A percentile compares a stretch with the other conserved stretches of the same genome.
These are phyloP conservation scores for Zaprionus bogoriensis DNA, from an alignment of 2,888 invertebrate genomes.

Conservation along the genomic window DNA sequence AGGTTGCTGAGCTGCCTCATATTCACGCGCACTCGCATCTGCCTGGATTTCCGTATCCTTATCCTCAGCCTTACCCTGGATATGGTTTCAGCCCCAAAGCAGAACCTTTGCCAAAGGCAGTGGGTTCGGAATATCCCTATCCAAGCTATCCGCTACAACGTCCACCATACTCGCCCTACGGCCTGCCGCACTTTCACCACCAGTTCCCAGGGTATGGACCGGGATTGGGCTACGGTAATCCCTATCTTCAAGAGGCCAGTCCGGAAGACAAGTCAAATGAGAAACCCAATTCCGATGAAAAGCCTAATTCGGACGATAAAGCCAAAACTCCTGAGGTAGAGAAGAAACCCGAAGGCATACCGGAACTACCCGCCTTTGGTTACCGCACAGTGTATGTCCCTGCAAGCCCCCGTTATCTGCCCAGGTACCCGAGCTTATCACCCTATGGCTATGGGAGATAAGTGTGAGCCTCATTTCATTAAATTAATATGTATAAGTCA, in stretches of 20 bases:
- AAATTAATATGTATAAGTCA: neutral
- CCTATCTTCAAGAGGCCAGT: neutral
- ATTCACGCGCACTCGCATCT: slow-evolving; percentile 4
- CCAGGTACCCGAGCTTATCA: slow-evolving; percentile 31
- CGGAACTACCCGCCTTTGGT: slow-evolving; percentile 24
- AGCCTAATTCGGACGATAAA: neutral
- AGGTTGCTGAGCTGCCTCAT: neutral
- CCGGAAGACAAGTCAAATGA: slow-evolving; percentile 3
- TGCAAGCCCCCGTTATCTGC: slow-evolving; percentile 27
- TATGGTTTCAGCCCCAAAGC: neutral
- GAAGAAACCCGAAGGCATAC: neutral
- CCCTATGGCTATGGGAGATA: slow-evolving; percentile 48
- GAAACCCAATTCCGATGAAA: slow-evolving; percentile 1
- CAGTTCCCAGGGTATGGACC: slow-evolving; percentile 16
- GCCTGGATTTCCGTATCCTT: slow-evolving; percentile 6
- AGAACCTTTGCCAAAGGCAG: slow-evolving; percentile 4
- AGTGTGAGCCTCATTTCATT: neutral
- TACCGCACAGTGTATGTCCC: slow-evolving; percentile 48
- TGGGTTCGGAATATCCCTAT: slow-evolving; percentile 5
- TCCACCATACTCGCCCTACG: slow-evolving; percentile 39
- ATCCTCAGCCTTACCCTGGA: neutral
- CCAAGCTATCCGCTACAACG: slow-evolving; percentile 16
- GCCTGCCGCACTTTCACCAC: neutral
- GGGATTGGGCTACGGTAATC: slow-evolving; percentile 7
- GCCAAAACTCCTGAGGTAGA: neutral